These are phyloP conservation scores for Leucophenga varia DNA, from an alignment of 1,140 invertebrate genomes.

Conservation along the genomic window DNA sequence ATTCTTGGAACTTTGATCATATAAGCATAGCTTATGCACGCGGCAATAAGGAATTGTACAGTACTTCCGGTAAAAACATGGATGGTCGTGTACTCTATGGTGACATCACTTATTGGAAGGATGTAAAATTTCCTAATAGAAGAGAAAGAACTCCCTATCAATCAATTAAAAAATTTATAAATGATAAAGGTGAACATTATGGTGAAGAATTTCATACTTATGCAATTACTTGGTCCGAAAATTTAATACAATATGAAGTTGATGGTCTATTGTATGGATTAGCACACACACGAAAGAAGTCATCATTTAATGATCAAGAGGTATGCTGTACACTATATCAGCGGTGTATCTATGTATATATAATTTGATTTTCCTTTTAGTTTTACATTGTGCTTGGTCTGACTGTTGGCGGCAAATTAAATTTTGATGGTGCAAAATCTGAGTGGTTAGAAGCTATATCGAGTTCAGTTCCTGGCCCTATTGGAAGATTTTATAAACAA, in stretches of 20 bases:
- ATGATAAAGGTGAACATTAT: constrained; percentile 50
- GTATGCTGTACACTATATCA: constrained; percentile 59
- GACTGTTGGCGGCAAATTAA: constrained; percentile 39
- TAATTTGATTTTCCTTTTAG: constrained; percentile 54
- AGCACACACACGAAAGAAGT: constrained; percentile 29
- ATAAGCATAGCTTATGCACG: constrained; percentile 35
- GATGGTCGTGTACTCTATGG: constrained; percentile 34
- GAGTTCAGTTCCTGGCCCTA: too few relatives aligned
- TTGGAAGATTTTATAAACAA: too few relatives aligned
- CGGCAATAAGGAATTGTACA: constrained; percentile 27
- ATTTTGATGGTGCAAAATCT: constrained; percentile 32
- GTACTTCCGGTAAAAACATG: constrained; percentile 27
- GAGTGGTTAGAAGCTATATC: neutral
- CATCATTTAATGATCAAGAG: constrained; percentile 43
- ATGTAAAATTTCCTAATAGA: neutral
- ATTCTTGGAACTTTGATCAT: too few relatives aligned
- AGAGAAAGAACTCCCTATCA: too few relatives aligned
- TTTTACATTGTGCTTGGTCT: constrained; percentile 46
- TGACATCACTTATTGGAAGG: constrained; percentile 15
- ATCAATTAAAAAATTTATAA: too few relatives aligned
- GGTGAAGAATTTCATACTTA: constrained; percentile 69
- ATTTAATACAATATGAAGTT: constrained; percentile 59
- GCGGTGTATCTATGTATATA: constrained; percentile 57
- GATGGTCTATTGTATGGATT: constrained; percentile 58
- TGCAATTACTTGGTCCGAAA: constrained; percentile 65